Percentiles rank a stretch among this genome's conserved stretches.
Evolutionary conservation across 2,797 vertebrate species (phyloP).

Genomic region (Anguilla obscura): DNA sequence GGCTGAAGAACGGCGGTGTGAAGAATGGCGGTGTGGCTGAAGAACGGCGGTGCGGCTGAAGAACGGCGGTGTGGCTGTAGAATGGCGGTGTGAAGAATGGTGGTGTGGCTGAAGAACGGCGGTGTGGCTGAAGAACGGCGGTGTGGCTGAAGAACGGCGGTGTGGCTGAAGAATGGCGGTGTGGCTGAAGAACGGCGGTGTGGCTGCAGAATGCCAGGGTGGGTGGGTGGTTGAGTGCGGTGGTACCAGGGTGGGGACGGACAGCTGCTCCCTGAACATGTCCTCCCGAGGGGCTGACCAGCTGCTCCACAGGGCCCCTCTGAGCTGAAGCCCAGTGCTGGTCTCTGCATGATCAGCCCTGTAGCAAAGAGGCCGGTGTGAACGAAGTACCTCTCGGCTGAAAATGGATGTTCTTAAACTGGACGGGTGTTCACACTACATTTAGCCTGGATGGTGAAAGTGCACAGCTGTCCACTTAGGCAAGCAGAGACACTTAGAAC

Average conservation of each 20-base stretch:
- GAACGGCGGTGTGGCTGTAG: too few relatives aligned
- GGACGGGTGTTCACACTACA: not conserved
- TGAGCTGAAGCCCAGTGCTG: not conserved
- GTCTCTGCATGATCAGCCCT: not conserved
- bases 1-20: too few relatives aligned
- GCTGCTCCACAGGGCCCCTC: not conserved
- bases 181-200: not conserved
- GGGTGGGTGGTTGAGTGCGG: not conserved
- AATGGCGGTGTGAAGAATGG: too few relatives aligned
- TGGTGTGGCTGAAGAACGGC: too few relatives aligned
- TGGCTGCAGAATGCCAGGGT: not conserved
- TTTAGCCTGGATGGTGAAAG: not conserved
- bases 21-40: too few relatives aligned
- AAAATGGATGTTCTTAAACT: not conserved
- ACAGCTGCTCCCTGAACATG: not conserved
- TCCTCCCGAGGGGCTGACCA: not conserved
- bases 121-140: too few relatives aligned
- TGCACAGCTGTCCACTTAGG: not conserved
- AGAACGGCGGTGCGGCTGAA: too few relatives aligned
- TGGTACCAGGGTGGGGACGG: not conserved
- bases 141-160: too few relatives aligned
- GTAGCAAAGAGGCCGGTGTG: not conserved
- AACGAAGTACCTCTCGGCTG: not conserved
- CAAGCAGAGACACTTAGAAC: not conserved
- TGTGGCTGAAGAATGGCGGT: not conserved